Evolutionary conservation across 2,797 vertebrate species (phyloP).

Genomic region (Channallabes apus): DNA sequence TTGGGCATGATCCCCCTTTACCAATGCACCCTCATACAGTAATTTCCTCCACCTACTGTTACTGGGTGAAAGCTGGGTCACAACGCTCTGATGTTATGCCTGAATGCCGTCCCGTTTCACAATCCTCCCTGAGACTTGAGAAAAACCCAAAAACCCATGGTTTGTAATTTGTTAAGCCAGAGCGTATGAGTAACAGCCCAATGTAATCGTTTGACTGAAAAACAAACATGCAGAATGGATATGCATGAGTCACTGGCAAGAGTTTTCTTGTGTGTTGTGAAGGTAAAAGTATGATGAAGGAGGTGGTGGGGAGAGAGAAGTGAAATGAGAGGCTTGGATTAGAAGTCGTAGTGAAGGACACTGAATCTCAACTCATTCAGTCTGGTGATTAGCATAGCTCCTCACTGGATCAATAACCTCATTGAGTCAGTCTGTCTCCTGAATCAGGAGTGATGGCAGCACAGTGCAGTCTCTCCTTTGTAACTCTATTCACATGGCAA

Average conservation of each 20-base stretch:
- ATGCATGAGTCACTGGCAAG: background rate
- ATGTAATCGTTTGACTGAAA: conserved; percentile 47
- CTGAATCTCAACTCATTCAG: conserved; percentile 53
- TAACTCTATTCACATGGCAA: conserved; percentile 68
- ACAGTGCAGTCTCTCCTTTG: conserved; percentile 49
- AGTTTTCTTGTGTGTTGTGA: conserved; percentile 11
- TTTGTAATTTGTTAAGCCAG: conserved; percentile 66
- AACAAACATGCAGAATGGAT: background rate
- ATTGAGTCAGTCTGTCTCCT: conserved; percentile 68
- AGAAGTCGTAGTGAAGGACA: conserved; percentile 52
- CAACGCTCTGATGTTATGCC: conserved; percentile 74
- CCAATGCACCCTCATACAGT: conserved; percentile 63
- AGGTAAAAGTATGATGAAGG: background rate
- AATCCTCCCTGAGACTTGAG: conserved; percentile 71
- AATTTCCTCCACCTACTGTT: conserved; percentile 75
- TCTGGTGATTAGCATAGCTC: conserved; percentile 59
- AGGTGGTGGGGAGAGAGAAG: background rate
- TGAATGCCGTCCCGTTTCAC: conserved; percentile 70
- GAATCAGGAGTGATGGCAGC: conserved; percentile 67
- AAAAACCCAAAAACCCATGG: conserved; percentile 64
- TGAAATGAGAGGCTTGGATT: conserved; percentile 28
- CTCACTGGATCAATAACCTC: conserved; percentile 70
- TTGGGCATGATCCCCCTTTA: conserved; percentile 72
- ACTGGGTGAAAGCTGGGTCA: conserved; percentile 72
- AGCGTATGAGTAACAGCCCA: conserved; percentile 65